Percentiles rank a stretch among this genome's conserved stretches.
These are phyloP conservation scores for Zophobas atratus DNA, from an alignment of 1,140 invertebrate genomes.

Conservation along the genomic window DNA sequence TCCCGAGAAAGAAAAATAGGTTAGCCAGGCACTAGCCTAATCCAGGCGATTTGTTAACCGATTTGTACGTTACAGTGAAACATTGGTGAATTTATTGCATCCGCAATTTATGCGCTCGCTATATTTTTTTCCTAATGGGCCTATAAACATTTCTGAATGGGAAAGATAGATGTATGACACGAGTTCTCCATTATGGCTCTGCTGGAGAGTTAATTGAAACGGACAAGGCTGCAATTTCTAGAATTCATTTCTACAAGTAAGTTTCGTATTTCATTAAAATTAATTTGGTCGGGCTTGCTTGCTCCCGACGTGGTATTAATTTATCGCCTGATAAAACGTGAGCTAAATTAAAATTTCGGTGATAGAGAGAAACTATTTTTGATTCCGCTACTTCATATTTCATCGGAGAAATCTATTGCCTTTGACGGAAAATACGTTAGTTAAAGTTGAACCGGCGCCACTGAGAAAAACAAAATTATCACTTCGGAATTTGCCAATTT, in stretches of 20 bases:
- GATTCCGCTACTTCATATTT: not conserved
- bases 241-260: constrained; percentile 12
- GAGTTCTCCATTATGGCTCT: constrained; percentile 36
- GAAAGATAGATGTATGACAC: constrained; percentile 27
- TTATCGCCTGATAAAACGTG: constrained; percentile 14
- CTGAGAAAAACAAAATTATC: no score
- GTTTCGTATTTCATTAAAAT: constrained; percentile 27
- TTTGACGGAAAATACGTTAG: no score
- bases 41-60: constrained; percentile 39
- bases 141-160: constrained; percentile 37
- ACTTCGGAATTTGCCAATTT: no score
- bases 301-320: not conserved
- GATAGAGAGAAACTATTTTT: not conserved
- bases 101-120: constrained; percentile 24
- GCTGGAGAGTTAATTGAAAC: constrained; percentile 12
- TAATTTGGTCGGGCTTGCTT: constrained; percentile 17
- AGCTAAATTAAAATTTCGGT: not conserved
- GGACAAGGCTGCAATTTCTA: constrained; percentile 18
- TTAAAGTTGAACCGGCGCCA: no score
- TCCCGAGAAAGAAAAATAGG: constrained; percentile 31
- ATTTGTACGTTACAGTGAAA: constrained; percentile 37
- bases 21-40: constrained; percentile 39
- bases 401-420: no score
- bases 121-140: constrained; percentile 30
- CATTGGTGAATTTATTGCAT: constrained; percentile 34